phyloP scores from a whole-genome alignment of 92 coral and sea anemone species.

The Scolanthus callimorphus region DNA sequence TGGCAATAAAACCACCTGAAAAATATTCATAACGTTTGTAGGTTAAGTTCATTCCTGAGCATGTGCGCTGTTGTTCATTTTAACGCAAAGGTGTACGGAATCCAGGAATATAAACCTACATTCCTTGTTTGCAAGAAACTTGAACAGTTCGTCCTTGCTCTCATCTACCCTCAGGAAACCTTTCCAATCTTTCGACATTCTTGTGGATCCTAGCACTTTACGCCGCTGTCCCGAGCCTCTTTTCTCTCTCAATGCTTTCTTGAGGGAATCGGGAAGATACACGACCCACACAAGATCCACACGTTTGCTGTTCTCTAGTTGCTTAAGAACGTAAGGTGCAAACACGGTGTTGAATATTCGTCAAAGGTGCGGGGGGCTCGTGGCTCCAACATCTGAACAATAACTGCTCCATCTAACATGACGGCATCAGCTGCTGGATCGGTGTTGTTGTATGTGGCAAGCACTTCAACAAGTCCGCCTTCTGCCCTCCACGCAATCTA shows the following conservation, averaged over 20 bases:
- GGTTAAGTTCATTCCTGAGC: no score
- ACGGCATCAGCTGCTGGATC: conserved; percentile 59
- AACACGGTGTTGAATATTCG: conserved; percentile 58
- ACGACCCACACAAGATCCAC: conserved; percentile 67
- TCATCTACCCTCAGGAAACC: conserved; percentile 61
- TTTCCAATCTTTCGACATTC: conserved; percentile 62
- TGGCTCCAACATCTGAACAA: conserved; percentile 61
- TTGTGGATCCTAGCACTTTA: conserved; percentile 45
- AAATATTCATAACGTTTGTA: no score
- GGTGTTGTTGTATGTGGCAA: conserved; percentile 18
- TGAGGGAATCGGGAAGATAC: conserved; percentile 49
- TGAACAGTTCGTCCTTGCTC: conserved; percentile 41
- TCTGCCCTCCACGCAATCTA: conserved; percentile 62
- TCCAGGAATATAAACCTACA: no score
- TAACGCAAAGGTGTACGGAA: no score
- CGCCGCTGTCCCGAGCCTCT: conserved; percentile 70
- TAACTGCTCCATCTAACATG: conserved; percentile 66
- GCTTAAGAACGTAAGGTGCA: conserved; percentile 56
- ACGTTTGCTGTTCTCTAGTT: conserved; percentile 49
- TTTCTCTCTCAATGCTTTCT: conserved; percentile 59
- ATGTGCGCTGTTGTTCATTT: no score
- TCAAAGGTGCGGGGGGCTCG: conserved; percentile 58
- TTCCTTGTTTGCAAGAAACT: conserved; percentile 41
- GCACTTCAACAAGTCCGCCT: conserved; percentile 74
- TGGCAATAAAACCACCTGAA: conserved; percentile 49